phyloP scores from a whole-genome alignment of 2,113 vertebrate genomes.

The Camelus dromedarius region DNA sequence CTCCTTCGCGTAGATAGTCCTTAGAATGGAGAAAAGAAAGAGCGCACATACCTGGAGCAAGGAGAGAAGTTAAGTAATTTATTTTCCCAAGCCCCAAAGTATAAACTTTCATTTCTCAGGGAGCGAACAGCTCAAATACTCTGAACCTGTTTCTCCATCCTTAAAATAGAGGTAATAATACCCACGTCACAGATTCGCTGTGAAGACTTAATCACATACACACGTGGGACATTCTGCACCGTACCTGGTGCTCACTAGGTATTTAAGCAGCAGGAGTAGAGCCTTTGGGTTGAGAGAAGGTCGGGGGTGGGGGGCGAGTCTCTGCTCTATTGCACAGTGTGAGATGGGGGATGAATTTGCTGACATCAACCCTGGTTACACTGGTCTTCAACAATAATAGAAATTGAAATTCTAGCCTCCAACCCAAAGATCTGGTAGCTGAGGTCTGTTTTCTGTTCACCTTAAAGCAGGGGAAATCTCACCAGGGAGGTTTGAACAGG shows the following conservation, averaged over 20 bases:
- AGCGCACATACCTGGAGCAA: not conserved
- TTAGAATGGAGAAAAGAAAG: conserved; percentile 37
- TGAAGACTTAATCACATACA: not conserved
- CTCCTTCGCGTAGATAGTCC: conserved; percentile 53
- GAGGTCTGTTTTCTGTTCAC: not conserved
- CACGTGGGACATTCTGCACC: no score
- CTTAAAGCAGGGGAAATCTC: not conserved
- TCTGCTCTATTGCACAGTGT: not conserved
- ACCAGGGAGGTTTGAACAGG: not conserved
- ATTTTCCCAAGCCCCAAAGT: not conserved
- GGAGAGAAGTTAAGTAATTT: not conserved
- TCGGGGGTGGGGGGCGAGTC: rapidly evolving
- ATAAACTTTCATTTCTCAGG: conserved; percentile 23
- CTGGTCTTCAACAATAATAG: not conserved
- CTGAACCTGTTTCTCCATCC: conserved; percentile 2
- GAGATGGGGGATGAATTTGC: not conserved
- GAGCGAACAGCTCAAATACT: not conserved
- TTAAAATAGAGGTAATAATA: conserved; percentile 26
- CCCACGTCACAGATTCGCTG: not conserved
- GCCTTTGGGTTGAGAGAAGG: rapidly evolving
- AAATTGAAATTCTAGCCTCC: not conserved
- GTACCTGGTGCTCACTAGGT: not conserved
- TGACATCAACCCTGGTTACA: not conserved
- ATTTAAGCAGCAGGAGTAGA: not conserved
- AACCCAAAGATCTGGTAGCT: not conserved